Base-by-base conservation (phyloP, 2,888 invertebrate species). In the Thereva nobilitata region DNA sequence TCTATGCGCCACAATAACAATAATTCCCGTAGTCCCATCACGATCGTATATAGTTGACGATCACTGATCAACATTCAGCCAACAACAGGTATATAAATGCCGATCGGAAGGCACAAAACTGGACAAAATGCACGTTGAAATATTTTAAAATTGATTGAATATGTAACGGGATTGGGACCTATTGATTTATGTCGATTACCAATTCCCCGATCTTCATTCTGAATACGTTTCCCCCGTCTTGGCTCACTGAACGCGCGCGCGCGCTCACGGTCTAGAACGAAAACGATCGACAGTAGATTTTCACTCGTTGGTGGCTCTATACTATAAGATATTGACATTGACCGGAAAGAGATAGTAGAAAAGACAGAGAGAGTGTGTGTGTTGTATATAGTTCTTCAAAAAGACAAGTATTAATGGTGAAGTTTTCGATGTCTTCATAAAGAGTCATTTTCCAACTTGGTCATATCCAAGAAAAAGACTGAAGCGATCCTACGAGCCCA, bases 101-200 rank as follows among this genome's bases (percentile, higher is more conserved):
- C 23, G 50, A 61, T 50, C 49, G 50, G 34, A 10, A 50, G 9
- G 50, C 6, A 38, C 50, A 49, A 41, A 41, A 41, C 37, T 45
- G 47, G 50, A 50, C 34, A 12, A 35, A 47, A 47, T 49, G 66
- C 55, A 49, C 42, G 59, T 57, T 7, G 53, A 50, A 49, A 68
- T 69, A 67, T 69, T 69, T 54, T 67, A 67, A 64, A 64, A 67
- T 69, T 69, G 69, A 69, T 69, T 69, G 69, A 67, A 69, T 64
- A 67, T 67, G 49, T 67, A 69, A 69, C 69, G 69, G 69, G 53
- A 69, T 56, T 53, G 52, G 53, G 49, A 64, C 54, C 64, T 41
- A 64, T 64, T 64, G 64, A 64, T 64, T 64, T 64, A 64, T 64
- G 64, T 64, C 64, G 64, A 64, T 64, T 64, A 64, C 64, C 53